Conservation (phyloP, 2,113 vertebrate genomes). For the Chionomys nivalis region DNA sequence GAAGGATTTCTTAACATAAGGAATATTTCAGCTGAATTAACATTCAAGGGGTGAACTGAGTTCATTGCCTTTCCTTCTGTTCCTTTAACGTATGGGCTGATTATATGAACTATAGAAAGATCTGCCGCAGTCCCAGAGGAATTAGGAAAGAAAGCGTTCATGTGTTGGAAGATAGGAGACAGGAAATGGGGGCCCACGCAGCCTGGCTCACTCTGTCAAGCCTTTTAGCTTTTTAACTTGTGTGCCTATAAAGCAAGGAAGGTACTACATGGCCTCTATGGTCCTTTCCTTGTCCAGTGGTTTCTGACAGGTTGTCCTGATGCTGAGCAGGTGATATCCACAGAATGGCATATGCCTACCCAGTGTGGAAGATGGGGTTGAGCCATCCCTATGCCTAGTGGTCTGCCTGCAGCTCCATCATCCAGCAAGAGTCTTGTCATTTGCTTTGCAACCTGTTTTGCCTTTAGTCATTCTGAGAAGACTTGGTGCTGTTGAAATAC, state of each 20-base stretch:
- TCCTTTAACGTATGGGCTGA: background rate
- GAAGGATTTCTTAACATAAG: background rate
- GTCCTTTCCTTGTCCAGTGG: background rate
- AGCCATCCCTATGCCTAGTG: background rate
- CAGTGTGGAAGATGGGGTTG: background rate
- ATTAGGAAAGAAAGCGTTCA: background rate
- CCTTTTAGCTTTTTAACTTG: background rate
- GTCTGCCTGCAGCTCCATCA: background rate
- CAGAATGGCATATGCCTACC: background rate
- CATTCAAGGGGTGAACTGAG: constrained; percentile 27
- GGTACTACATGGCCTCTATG: background rate
- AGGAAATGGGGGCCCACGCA: background rate
- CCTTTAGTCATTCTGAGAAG: background rate
- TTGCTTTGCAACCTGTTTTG: background rate
- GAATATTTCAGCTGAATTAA: constrained; percentile 1
- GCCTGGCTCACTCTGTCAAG: background rate
- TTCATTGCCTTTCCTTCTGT: background rate
- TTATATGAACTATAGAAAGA: background rate
- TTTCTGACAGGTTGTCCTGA: background rate
- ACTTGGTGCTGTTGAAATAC: background rate
- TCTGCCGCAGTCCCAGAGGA: background rate
- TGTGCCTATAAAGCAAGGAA: background rate
- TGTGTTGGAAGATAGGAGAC: background rate
- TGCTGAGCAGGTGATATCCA: background rate
- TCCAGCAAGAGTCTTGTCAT: background rate